A percentile compares a stretch with the other conserved stretches of the same genome.
Evolutionary conservation across 2,888 invertebrate species (phyloP).

Genomic region (Reticulitermes lucifugus): DNA sequence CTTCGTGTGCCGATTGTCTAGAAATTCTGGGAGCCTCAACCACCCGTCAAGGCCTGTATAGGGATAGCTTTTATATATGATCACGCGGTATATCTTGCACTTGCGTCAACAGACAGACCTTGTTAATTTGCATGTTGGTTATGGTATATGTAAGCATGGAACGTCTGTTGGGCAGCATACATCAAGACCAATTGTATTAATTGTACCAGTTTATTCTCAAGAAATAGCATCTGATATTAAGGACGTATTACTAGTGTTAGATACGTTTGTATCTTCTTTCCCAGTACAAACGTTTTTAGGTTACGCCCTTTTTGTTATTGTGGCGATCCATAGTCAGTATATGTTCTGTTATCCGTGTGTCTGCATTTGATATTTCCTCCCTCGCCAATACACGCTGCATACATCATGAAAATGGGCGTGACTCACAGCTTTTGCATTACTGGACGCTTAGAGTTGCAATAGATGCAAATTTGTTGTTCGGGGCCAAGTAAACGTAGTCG

Average conservation of each 20-base stretch:
- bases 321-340: not conserved
- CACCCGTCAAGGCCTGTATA: too few species aligned
- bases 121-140: too few species aligned
- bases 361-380: not conserved
- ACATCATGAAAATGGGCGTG: conserved; percentile 20
- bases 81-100: too few species aligned
- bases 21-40: too few species aligned
- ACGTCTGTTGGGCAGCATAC: too few species aligned
- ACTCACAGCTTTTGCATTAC: not conserved
- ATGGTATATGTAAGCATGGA: too few species aligned
- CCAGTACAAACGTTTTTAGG: not conserved
- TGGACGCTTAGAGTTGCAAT: not conserved
- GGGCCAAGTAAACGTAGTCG: not conserved
- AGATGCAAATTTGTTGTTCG: not conserved
- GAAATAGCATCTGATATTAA: not conserved
- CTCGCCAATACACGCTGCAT: not conserved
- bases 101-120: too few species aligned
- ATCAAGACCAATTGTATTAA: not conserved
- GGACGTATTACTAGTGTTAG: not conserved
- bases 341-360: not conserved
- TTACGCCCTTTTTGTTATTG: conserved; percentile 13
- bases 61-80: too few species aligned
- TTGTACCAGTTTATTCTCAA: not conserved
- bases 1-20: too few species aligned
- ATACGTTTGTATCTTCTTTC: not conserved